Evolutionary conservation across 1,140 invertebrate genomes (phyloP), one percentile per base, ranked within the genome.

Genomic region (Brachionus manjavacas): DNA sequence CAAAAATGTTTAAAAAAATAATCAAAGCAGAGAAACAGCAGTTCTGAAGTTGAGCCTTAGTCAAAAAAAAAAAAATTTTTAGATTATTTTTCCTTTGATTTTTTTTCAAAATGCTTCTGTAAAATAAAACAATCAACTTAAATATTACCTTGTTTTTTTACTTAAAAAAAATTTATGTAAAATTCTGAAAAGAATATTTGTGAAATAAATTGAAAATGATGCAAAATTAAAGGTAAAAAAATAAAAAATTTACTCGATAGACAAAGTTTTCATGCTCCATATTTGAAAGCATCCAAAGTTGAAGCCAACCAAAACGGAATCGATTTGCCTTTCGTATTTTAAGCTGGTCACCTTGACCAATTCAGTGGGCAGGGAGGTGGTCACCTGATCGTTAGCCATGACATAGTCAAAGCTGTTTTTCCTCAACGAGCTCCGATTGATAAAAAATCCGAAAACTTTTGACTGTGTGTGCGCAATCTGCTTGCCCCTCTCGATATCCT

Each of bases 211-310:
- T 35, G 3, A 1, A 35, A 35, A 35, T 6, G 4, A 35, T 6
- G 4, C 7, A 35, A 35, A 35, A 2, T 35, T 35, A 6, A 14
- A 31, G 23, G 3, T 68, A 68, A 43, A 41, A 41, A 41, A 43
- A 35, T 35, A 7, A 7, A 35, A 35, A 12, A 41, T 20, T 74
- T 41, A 74, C 72, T 81, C 79, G 39, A 81, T 81, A 2, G 35
- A 23, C 12, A 81, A 35, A 25, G 28, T 81, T 39, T 60, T 81
- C 79, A 81, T 81, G 60, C 60, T 81, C 79, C 79, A 81, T 20
- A 81, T 66, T 64, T 81, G 79, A 68, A 81, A 81, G 9, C 79
- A 81, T 11, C 79, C 79, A 68, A 81, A 81, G 39, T 81, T 81
- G n/a, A 81, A 81, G 11, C 79, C 79, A 43, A 81, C 35, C 12